Percentiles rank a stretch among this genome's conserved stretches.
Evolutionary conservation across 2,888 invertebrate species (phyloP).

Genomic region (Brenthis hecate): DNA sequence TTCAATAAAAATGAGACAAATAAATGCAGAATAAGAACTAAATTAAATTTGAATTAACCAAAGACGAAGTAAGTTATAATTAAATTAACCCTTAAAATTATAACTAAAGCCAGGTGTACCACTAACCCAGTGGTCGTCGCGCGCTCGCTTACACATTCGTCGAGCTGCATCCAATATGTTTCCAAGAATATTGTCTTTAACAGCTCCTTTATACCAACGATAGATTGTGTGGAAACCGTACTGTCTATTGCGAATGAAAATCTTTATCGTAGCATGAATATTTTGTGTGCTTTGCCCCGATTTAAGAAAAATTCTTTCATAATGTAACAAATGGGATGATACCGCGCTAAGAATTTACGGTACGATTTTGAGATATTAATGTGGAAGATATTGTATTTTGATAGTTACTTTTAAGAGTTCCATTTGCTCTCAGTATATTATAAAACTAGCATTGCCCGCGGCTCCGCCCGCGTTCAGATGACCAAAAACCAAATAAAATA

Average conservation of each 20-base stretch:
- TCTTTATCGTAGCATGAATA: slow-evolving; percentile 61
- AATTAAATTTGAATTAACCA: too few relatives aligned
- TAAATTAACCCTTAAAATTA: too few relatives aligned
- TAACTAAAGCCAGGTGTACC: slow-evolving; percentile 44
- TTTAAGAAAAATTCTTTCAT: slow-evolving; percentile 39
- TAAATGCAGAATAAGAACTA: too few relatives aligned
- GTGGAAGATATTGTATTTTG: too few relatives aligned
- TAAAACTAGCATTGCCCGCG: too few relatives aligned
- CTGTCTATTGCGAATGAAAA: slow-evolving; percentile 44
- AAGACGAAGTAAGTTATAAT: too few relatives aligned
- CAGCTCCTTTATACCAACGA: slow-evolving; percentile 78
- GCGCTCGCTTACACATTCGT: slow-evolving; percentile 79
- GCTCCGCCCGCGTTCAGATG: too few relatives aligned
- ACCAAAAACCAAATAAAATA: too few relatives aligned
- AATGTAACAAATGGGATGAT: slow-evolving; percentile 15
- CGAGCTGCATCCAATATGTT: slow-evolving; percentile 81
- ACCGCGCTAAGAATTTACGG: not conserved
- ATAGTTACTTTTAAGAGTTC: too few relatives aligned
- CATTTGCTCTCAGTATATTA: too few relatives aligned
- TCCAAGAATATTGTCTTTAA: slow-evolving; percentile 80
- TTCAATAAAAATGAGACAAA: too few relatives aligned
- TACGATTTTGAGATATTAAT: not conserved
- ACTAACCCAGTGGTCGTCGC: slow-evolving; percentile 50
- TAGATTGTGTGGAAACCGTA: slow-evolving; percentile 50
- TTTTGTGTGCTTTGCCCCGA: slow-evolving; percentile 53